Base-by-base conservation (phyloP, 2,113 vertebrate genomes). In the Acrocephalus arundinaceus region DNA sequence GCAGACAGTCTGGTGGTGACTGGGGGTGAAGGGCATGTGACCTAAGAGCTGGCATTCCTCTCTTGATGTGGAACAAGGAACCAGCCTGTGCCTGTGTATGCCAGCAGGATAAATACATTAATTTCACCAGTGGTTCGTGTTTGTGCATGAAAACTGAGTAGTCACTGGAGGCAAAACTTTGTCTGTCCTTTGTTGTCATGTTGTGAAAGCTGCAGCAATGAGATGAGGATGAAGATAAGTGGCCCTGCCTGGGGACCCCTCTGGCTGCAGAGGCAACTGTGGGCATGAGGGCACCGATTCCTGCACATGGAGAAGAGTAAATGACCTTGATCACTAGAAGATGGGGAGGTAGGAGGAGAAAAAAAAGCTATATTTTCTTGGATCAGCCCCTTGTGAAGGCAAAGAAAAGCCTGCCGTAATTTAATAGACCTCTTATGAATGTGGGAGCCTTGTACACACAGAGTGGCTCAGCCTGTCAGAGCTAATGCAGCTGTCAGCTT, bases 121-220 rank as follows among this genome's bases (percentile, higher is more conserved):
- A 73, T 87, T 93, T 82, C 94, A 75, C 58, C 81, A 41, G 81
- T 21, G 58, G 65, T 78, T 74, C 4, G 0, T 91, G 89, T 76
- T 59, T 51, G 63, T 48, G 92, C 96, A 93, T 80, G 85, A 67
- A 46, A 80, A 59, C 93, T 9, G 85, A 96, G 75, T 90, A 74
- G 91, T 87, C 85, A 48, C 59, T 63, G 59, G 39, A 77, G 71
- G 93, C 95, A 96, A 78, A 93, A 91, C 87, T 94, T 89, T 55
- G 82, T 78, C 87, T 95, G 95, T 96, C 75, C 85, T 87, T 61
- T 87, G 89, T 87, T 82, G 74, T 88, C 3, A 2, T 61, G 70
- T 61, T 75, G 46, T 39, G 78, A 85, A 86, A 94, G 62, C 49
- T 1, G 10, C 51, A 78, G 65, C 79, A 48, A 3, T 72, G 91